Conservation (phyloP, 2,113 vertebrate genomes). For the Calonectris borealis region DNA sequence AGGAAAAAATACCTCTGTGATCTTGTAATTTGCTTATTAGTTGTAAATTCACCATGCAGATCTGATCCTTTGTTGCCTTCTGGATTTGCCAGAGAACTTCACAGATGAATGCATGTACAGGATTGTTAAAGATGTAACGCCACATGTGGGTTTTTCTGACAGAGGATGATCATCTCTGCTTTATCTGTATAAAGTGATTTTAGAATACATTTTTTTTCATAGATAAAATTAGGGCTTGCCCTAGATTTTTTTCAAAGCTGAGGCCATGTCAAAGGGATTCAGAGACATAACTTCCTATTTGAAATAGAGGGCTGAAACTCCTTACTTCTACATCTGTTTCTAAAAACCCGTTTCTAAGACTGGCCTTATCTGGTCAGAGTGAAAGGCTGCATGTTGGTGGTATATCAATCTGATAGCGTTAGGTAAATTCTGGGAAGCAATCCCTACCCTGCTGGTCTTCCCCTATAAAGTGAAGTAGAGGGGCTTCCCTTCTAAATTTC, state of each 20-base stretch:
- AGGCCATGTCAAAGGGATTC: neutral
- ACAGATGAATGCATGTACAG: neutral
- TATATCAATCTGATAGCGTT: neutral
- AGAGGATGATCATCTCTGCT: slow-evolving; percentile 8
- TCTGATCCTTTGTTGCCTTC: slow-evolving; percentile 8
- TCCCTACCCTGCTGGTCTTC: neutral
- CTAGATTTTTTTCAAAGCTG: slow-evolving; percentile 16
- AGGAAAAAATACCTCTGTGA: neutral
- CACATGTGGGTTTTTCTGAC: neutral
- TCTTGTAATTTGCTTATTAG: slow-evolving; percentile 3
- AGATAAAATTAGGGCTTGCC: slow-evolving; percentile 32
- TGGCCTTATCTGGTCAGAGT: neutral
- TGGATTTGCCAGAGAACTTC: slow-evolving; percentile 11
- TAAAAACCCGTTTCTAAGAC: neutral
- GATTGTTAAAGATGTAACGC: neutral
- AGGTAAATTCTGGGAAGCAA: neutral
- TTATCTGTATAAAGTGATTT: slow-evolving; percentile 26
- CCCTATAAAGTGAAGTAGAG: neutral
- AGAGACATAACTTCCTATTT: neutral
- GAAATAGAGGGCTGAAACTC: neutral
- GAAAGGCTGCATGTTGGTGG: neutral
- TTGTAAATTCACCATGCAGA: slow-evolving; percentile 6
- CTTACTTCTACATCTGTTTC: neutral
- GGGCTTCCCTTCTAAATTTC: neutral
- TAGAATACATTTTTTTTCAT: neutral